phyloP scores from a whole-genome alignment of 2,113 vertebrate species.

The Enhydra lutris region DNA sequence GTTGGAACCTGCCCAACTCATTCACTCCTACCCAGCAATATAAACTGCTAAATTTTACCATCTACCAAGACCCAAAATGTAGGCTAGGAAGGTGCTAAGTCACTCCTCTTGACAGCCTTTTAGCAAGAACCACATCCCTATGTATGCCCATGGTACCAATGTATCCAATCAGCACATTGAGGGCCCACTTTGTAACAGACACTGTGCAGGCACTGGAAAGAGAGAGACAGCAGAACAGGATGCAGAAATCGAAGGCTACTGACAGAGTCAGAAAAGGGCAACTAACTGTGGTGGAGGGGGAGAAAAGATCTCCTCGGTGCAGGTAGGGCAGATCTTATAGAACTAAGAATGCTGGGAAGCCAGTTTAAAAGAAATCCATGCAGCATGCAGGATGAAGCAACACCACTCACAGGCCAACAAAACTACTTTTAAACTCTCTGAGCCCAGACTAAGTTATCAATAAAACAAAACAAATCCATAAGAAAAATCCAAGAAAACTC shows the following conservation, averaged over 20 bases:
- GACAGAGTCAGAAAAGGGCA: not conserved
- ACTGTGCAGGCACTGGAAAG: not conserved
- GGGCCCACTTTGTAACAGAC: not conserved
- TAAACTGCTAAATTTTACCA: not conserved
- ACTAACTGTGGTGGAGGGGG: not conserved
- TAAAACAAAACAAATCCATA: not conserved
- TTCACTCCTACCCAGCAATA: not conserved
- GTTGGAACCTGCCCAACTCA: not conserved
- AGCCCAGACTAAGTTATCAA: not conserved
- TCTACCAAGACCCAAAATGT: not conserved
- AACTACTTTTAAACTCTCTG: not conserved
- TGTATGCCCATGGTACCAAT: not conserved
- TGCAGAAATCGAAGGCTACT: accelerated
- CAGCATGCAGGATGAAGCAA: not conserved
- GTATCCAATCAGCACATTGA: not conserved
- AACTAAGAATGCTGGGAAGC: not conserved
- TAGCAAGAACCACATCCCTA: not conserved
- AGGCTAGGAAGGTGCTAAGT: not conserved
- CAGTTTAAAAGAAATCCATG: not conserved
- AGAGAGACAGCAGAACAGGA: not conserved
- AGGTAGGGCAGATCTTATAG: not conserved
- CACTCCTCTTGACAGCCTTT: not conserved
- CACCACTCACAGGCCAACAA: not conserved
- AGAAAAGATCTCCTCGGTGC: not conserved
- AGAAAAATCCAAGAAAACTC: not conserved